Evolutionary conservation across 2,113 vertebrate species (phyloP).

Genomic region (Rhynchopsitta pachyrhyncha): DNA sequence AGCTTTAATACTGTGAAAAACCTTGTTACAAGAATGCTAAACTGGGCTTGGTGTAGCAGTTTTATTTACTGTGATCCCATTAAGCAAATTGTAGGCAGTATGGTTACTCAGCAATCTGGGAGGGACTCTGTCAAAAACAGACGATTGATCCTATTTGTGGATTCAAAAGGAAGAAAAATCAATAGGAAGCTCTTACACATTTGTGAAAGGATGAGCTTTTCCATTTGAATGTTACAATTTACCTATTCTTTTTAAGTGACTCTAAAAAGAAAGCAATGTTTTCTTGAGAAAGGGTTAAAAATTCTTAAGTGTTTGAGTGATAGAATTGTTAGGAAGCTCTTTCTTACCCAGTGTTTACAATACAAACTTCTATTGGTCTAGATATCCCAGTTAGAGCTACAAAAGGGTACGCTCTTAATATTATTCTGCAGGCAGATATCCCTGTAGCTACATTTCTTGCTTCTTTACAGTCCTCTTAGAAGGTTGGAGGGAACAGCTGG

Average conservation of each 20-base stretch:
- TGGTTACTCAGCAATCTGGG: background rate
- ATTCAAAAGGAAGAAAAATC: background rate
- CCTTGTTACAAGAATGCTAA: background rate
- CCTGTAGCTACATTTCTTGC: background rate
- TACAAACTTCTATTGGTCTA: background rate
- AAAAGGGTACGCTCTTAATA: background rate
- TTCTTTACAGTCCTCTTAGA: background rate
- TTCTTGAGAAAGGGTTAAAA: background rate
- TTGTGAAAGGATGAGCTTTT: background rate
- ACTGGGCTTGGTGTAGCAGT: background rate
- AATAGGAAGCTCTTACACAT: background rate
- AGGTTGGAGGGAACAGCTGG: background rate
- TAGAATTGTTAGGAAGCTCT: background rate
- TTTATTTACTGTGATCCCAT: background rate
- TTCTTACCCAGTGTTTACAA: accelerated
- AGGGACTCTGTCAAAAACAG: background rate
- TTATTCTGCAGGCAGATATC: background rate
- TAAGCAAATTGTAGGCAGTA: background rate
- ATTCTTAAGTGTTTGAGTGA: background rate
- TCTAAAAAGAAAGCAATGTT: background rate
- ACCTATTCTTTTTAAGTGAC: background rate
- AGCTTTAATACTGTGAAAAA: background rate
- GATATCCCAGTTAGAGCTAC: background rate
- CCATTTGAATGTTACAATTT: background rate
- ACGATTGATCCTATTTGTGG: background rate